These are phyloP conservation scores for Malaclemys terrapin DNA, from an alignment of 2,113 vertebrate genomes.

Conservation along the genomic window DNA sequence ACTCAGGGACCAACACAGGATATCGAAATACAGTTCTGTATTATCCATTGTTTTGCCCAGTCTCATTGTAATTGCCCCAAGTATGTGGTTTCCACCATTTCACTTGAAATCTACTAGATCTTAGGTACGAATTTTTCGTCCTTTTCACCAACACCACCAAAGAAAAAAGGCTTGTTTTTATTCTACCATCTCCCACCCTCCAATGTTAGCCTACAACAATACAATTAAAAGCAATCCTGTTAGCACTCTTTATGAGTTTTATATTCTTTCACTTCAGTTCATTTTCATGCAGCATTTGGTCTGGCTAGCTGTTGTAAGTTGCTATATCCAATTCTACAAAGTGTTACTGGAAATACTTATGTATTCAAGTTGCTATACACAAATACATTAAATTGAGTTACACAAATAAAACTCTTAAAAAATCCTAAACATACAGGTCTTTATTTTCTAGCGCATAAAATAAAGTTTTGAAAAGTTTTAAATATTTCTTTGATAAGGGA, in stretches of 20 bases:
- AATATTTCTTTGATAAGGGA: background rate
- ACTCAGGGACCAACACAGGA: background rate
- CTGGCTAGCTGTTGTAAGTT: background rate
- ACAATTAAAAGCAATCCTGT: too few species aligned
- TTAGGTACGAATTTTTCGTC: background rate
- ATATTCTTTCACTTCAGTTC: background rate
- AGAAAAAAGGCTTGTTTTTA: too few species aligned
- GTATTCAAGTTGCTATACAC: background rate
- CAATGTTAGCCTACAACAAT: too few species aligned
- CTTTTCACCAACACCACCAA: background rate
- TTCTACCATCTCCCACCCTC: too few species aligned
- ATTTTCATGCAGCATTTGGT: too few species aligned
- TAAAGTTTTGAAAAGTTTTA: background rate
- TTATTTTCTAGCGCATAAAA: background rate
- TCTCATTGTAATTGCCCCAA: background rate
- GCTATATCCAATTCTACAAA: background rate
- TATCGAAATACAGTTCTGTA: background rate
- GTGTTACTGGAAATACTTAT: background rate
- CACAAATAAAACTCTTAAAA: background rate
- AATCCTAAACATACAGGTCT: background rate
- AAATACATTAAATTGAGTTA: background rate
- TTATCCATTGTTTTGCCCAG: background rate
- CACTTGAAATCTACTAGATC: background rate
- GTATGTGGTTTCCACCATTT: background rate
- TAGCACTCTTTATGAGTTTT: background rate